Evolutionary conservation across 2,113 vertebrate genomes (phyloP), one percentile per base, ranked within the genome.

Genomic region (Trachemys scripta): DNA sequence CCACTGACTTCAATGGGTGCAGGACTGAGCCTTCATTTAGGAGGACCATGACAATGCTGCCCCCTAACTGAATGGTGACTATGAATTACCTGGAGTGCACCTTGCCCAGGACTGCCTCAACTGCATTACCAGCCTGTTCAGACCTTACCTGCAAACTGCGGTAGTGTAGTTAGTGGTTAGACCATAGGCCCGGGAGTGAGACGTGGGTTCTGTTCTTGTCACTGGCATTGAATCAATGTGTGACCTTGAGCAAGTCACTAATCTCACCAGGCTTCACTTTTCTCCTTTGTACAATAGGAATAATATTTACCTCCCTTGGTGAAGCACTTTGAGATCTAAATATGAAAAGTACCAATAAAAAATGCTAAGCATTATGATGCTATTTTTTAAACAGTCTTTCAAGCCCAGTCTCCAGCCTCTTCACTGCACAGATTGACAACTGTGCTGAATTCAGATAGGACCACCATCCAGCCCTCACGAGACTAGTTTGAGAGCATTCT

Each of bases 341-440:
- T 51, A 0, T 14, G 81, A 94, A 85, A 84, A 92, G 4, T 51
- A 38, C 25, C 78, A 62, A 82, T 95, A 96, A 91, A 92, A 92
- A 95, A 93, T 91, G 78, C 95, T 95, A 84, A 95, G 56, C 13
- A 0, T 53, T 59, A 47, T 90, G 81, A 12, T 89, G 94, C 90
- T 96, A 95, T 96, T 91, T 96, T 92, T n/a, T n/a, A 69, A 96
- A 84, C 78, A 95, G 90, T 62, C 88, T 76, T 88, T 59, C 94
- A 78, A 92, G 12, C 83, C 87, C 45, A 29, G 20, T 47, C 56
- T 83, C 95, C 92, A 88, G 72, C 87, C 89, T 88, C 85, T 95
- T 81, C 72, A 42, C 91, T 50, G 80, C 78, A 17, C 8, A 27
- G 31, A 89, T 12, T 90, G 91, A 89, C 69, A 95, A 25, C 59